Evolutionary conservation across 2,888 invertebrate species (phyloP).

Genomic region (Syritta pipiens): DNA sequence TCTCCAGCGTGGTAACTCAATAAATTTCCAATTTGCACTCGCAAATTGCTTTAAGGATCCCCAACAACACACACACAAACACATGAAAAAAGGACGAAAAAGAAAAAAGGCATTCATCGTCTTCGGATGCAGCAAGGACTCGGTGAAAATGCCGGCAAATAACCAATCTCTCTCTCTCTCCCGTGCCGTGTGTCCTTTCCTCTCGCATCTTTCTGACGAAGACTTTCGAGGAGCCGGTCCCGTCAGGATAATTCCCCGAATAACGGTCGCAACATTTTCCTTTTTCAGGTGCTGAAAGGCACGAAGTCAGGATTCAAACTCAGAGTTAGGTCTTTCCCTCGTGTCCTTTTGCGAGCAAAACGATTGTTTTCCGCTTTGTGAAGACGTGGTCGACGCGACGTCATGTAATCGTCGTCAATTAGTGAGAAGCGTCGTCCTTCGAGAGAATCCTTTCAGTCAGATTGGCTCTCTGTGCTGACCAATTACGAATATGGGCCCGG

Average conservation of each 20-base stretch:
- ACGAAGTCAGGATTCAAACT: slow-evolving; percentile 2
- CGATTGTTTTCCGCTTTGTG: no score
- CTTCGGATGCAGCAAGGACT: slow-evolving; percentile 10
- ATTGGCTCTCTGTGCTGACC: no score
- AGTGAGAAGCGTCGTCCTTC: no score
- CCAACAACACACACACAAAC: not conserved
- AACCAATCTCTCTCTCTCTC: no score
- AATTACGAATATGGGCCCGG: no score
- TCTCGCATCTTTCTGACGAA: slow-evolving; percentile 23
- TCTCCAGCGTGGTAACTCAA: slow-evolving; percentile 53
- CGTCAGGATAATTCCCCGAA: slow-evolving; percentile 32
- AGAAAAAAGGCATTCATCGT: no score
- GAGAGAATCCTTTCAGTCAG: no score
- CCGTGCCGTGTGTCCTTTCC: slow-evolving; percentile 19
- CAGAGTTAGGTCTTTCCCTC: not conserved
- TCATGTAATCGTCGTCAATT: no score
- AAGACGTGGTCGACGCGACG: no score
- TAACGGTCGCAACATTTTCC: slow-evolving; percentile 26
- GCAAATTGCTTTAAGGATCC: slow-evolving; percentile 58
- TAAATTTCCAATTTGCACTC: slow-evolving; percentile 65
- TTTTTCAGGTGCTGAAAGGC: slow-evolving; percentile 31
- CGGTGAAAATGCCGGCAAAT: slow-evolving; percentile 4
- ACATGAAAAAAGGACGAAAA: not conserved
- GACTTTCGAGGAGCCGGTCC: slow-evolving; percentile 15
- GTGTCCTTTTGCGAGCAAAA: not conserved